Percentiles rank a stretch among this genome's conserved stretches.
These are phyloP conservation scores for Apomyelois bistriatella DNA, from an alignment of 2,888 invertebrate genomes.

Conservation along the genomic window DNA sequence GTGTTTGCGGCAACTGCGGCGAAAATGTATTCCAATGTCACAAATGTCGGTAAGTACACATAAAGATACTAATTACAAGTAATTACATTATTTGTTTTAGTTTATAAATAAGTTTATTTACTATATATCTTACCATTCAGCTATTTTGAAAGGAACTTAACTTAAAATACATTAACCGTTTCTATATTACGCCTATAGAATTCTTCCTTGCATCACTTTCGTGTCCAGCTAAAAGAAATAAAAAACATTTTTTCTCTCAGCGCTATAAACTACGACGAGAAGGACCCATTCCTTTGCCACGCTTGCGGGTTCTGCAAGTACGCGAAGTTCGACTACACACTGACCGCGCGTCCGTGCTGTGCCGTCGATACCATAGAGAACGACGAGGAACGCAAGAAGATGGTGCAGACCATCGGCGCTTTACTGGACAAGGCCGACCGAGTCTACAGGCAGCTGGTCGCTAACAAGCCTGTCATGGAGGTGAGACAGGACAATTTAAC, in stretches of 20 bases:
- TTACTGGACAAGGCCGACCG: slow-evolving; percentile 96
- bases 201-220: too few relatives aligned
- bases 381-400: slow-evolving; percentile 97
- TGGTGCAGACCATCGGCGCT: slow-evolving; percentile 93
- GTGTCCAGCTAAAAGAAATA: too few relatives aligned
- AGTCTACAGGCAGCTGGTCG: slow-evolving; percentile 93
- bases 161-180: too few relatives aligned
- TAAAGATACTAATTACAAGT: not conserved
- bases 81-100: too few relatives aligned
- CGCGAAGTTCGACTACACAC: slow-evolving; percentile 98
- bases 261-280: slow-evolving; percentile 99
- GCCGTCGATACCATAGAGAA: slow-evolving; percentile 98
- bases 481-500: too few relatives aligned
- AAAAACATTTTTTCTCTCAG: slow-evolving; percentile 55
- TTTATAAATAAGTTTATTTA: too few relatives aligned
- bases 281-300: slow-evolving; percentile 99
- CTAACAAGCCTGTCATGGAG: slow-evolving; percentile 94
- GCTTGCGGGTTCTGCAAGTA: slow-evolving; percentile 99
- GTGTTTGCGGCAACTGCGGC: slow-evolving; percentile 97
- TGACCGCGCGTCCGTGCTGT: slow-evolving; percentile 94
- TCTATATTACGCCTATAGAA: too few relatives aligned
- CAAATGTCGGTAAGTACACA: slow-evolving; percentile 88
- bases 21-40: slow-evolving; percentile 99
- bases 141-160: too few relatives aligned
- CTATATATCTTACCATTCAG: too few relatives aligned